Evolutionary conservation across 1,140 invertebrate species (phyloP).

Genomic region (Agrypnia vestita): DNA sequence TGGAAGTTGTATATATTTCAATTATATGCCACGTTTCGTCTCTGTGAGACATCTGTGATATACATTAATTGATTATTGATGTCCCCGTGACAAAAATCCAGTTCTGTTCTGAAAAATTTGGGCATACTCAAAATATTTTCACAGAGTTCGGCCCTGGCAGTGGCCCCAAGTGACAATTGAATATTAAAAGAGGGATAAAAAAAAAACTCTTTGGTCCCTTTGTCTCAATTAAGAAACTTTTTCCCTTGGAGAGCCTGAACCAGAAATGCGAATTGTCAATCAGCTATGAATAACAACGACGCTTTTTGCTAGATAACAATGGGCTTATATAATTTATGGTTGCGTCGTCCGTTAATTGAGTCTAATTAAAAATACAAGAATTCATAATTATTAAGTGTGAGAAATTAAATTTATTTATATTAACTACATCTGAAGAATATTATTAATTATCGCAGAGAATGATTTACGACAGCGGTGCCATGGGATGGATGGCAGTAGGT

Average conservation of each 20-base stretch:
- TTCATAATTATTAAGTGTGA: conserved; percentile 21
- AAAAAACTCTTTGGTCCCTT: neutral
- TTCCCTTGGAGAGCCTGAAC: neutral
- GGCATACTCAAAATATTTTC: neutral
- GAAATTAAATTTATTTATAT: conserved; percentile 12
- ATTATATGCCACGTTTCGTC: too few species aligned
- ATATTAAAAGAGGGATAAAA: neutral
- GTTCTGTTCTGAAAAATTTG: too few species aligned
- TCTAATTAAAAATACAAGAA: conserved; percentile 20
- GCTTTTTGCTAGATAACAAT: neutral
- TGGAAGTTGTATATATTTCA: too few species aligned
- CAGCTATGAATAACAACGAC: neutral
- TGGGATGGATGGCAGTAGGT: too few species aligned
- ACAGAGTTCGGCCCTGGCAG: neutral
- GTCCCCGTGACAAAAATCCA: too few species aligned
- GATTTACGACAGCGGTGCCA: too few species aligned
- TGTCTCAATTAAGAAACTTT: neutral
- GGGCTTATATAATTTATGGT: neutral
- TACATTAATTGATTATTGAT: too few species aligned
- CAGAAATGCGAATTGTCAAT: neutral
- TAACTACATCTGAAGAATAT: neutral
- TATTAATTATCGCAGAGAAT: too few species aligned
- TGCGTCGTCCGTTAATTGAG: neutral
- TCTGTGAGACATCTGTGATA: too few species aligned
- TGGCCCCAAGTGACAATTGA: neutral